These are phyloP conservation scores for Eupithecia pulchellata DNA, from an alignment of 2,888 invertebrate genomes.

Conservation along the genomic window DNA sequence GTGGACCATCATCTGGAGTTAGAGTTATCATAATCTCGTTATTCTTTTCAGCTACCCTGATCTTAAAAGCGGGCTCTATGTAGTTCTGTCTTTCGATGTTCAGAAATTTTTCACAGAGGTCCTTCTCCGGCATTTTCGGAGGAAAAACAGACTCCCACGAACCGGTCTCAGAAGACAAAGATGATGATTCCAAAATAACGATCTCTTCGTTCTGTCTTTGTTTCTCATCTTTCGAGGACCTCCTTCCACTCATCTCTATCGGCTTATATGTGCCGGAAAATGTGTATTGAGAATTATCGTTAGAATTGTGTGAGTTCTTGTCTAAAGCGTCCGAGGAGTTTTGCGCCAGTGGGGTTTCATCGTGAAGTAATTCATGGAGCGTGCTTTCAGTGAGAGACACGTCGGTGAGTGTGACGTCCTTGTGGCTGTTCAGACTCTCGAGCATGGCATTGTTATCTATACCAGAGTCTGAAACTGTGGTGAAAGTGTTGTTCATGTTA, in stretches of 20 bases:
- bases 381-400: slow-evolving; percentile 76
- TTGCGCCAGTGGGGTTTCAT: slow-evolving; percentile 60
- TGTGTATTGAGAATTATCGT: slow-evolving; percentile 43
- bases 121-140: slow-evolving; percentile 69
- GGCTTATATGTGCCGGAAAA: slow-evolving; percentile 45
- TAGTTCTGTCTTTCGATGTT: slow-evolving; percentile 66
- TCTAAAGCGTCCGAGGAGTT: slow-evolving; percentile 58
- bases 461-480: slow-evolving; percentile 78
- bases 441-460: slow-evolving; percentile 75
- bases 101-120: slow-evolving; percentile 75
- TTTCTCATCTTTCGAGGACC: slow-evolving; percentile 84
- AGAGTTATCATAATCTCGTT: slow-evolving; percentile 16
- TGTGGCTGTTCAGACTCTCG: slow-evolving; percentile 71
- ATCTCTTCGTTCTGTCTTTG: slow-evolving; percentile 87
- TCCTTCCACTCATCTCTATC: slow-evolving; percentile 57
- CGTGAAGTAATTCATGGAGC: slow-evolving; percentile 69
- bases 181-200: slow-evolving; percentile 86
- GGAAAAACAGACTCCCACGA: slow-evolving; percentile 88
- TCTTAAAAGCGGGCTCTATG: slow-evolving; percentile 52
- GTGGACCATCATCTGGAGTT: slow-evolving; percentile 60
- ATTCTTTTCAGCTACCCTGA: slow-evolving; percentile 17
- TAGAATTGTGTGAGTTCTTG: slow-evolving; percentile 49
- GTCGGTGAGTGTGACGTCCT: slow-evolving; percentile 72
- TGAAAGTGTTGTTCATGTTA: slow-evolving; percentile 75
- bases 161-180: slow-evolving; percentile 87